These are phyloP conservation scores for Caerostris extrusa DNA, from an alignment of 1,140 invertebrate species.

Conservation along the genomic window DNA sequence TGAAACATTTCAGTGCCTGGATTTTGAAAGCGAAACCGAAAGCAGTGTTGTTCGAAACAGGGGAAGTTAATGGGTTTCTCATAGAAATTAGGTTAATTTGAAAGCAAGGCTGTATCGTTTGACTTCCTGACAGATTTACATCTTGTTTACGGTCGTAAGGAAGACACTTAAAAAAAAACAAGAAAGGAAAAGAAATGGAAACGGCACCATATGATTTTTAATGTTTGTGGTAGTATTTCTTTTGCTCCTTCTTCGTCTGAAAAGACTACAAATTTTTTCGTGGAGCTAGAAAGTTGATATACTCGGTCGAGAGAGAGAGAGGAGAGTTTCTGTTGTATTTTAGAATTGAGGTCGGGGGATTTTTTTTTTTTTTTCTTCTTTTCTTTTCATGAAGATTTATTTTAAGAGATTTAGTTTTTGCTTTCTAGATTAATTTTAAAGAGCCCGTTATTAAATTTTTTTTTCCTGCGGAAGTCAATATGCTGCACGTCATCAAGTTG, in stretches of 20 bases:
- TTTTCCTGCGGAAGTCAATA: too few relatives aligned
- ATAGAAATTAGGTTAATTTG: slow-evolving; percentile 24
- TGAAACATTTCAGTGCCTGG: too few relatives aligned
- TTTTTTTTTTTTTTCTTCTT: too few relatives aligned
- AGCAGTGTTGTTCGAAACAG: background rate
- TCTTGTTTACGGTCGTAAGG: slow-evolving; percentile 32
- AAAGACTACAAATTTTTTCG: background rate
- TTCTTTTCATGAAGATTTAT: background rate
- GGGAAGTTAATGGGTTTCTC: background rate
- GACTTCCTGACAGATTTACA: slow-evolving; percentile 24
- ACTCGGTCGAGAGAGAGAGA: background rate
- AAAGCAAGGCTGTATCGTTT: slow-evolving; percentile 10
- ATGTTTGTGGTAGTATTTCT: slow-evolving; percentile 2
- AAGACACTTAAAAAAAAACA: background rate
- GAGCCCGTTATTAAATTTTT: too few relatives aligned
- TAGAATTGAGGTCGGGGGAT: background rate
- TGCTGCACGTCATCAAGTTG: too few relatives aligned
- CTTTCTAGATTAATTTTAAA: too few relatives aligned
- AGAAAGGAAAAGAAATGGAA: too few relatives aligned
- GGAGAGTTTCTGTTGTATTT: background rate
- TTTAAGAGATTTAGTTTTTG: too few relatives aligned
- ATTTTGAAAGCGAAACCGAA: background rate
- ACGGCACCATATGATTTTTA: slow-evolving; percentile 7
- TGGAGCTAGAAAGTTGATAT: background rate
- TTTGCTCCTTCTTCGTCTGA: background rate